Evolutionary conservation across 64 coral and sea anemone species (phyloP), one percentile per base, ranked within the genome.

Genomic region (Actinia tenebrosa): DNA sequence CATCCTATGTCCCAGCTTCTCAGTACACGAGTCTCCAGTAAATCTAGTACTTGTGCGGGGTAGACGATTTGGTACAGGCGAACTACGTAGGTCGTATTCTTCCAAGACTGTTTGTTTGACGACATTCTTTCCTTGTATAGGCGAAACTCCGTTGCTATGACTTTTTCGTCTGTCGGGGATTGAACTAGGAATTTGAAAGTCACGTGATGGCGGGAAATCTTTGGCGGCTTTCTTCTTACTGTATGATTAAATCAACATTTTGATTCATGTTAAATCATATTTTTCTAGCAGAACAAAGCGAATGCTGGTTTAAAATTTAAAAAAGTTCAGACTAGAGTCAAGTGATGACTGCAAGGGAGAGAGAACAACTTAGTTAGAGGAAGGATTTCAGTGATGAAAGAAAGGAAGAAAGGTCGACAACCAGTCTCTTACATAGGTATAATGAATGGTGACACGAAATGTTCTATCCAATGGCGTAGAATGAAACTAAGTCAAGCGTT

Each of bases 1-100:
- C 96, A 98, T 23, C 96, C 96, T 3, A 66, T 45, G 4, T 94
- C 93, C 92, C 89, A 98, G 60, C 91, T 91, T 22, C 81, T 61
- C 0, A 98, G 72, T 3, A 90, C 90, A 15, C 77, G 88, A 10
- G 20, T 42, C 20, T 68, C 52, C 2, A 98, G 79, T 16, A 78
- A 20, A 26, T 82, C 59, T 0, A 91, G 87, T 1, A 69, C 6
- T n/a, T 16, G 18, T 25, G 80, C 90, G 7, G 96, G 96, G 37
- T 88, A 64, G 18, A 84, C 56, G 44, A 98, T 84, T 77, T 91
- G 89, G 78, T 80, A 86, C 22, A 91, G 20, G 27, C 85, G 75
- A 53, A 91, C 30, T 0, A 50, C 25, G 89, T 86, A 91, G 1
- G 89, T 91, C 10, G 56, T 20, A 56, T 91, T 91, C 18, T 69